Base-by-base conservation (phyloP, 2,888 invertebrate genomes). In the Apotomis betuletana region DNA sequence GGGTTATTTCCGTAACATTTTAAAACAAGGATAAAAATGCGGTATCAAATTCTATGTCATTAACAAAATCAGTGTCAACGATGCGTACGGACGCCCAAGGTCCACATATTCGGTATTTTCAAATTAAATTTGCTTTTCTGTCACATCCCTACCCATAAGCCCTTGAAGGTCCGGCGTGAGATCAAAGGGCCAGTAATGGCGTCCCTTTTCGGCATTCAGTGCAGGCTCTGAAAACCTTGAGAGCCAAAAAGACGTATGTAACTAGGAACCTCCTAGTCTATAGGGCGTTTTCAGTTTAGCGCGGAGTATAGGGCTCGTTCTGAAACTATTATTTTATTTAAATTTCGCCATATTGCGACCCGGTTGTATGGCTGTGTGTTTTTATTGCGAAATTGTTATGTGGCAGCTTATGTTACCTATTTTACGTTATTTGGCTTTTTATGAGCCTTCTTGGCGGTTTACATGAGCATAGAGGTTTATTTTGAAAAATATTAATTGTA, bases 291-390 rank as follows among this genome's bases (percentile, higher is more conserved):
- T 55, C 44, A 27, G 44, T 5, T 6, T 41, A n/a, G 44, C 41
- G 8, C 27, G 2, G 13, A 13, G 36, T 44, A 74, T 75, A 76
- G 74, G 75, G 72, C 74, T 70, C 58, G 74, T 76, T 75, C 58
- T 60, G 75, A 80, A 84, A 84, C 86, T 87, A 85, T 87, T 86
- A 84, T 85, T 85, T 87, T 87, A 87, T 87, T 87, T 86, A 87
- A 87, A 87, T 87, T 85, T 79, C 75, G 78, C 80, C 79, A 80
- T 83, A 85, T 82, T 79, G 81, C 78, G 75, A 77, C 77, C 78
- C 77, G 79, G 83, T 62, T 69, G 61, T 70, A 65, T 55, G 54
- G 67, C 49, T 38, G 60, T 38, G 6, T 60, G 54, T 67, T 67
- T 70, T 71, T 70, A 71, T 44, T 71, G 61, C 49, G 65, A 15